Conservation (phyloP, 2,888 invertebrate genomes). For the Corythucha ciliata region DNA sequence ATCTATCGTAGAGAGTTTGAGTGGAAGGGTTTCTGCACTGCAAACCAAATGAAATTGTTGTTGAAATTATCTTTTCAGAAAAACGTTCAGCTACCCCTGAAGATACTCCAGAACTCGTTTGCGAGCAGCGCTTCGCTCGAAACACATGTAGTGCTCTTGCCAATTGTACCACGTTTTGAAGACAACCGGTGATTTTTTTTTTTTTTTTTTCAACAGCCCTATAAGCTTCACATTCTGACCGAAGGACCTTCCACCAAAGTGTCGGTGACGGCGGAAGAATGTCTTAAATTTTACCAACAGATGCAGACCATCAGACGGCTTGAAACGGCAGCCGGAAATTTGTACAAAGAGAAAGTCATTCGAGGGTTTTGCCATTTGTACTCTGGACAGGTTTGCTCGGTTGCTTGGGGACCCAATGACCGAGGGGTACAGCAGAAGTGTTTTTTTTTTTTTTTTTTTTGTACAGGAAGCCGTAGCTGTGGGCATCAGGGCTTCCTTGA, state of each 20-base stretch:
- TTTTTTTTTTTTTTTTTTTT: no score
- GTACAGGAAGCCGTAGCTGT: conserved; percentile 69
- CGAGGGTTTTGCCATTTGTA: conserved; percentile 97
- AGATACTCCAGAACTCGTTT: conserved; percentile 32
- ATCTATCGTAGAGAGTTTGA: no score
- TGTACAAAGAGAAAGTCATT: conserved; percentile 94
- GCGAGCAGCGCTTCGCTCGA: conserved; percentile 42
- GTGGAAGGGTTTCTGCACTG: no score
- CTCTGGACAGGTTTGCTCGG: conserved; percentile 68
- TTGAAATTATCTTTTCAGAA: conserved; percentile 18
- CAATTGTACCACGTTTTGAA: neutral
- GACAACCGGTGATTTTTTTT: no score
- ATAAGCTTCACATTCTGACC: conserved; percentile 81
- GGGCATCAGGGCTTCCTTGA: conserved; percentile 81
- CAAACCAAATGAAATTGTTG: no score
- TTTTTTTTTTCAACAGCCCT: conserved; percentile 60
- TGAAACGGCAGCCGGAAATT: conserved; percentile 86
- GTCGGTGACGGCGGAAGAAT: conserved; percentile 72
- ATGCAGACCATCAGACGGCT: conserved; percentile 79
- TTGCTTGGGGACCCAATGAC: neutral
- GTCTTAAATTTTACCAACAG: conserved; percentile 64
- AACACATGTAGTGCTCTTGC: conserved; percentile 37
- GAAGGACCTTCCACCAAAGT: conserved; percentile 67
- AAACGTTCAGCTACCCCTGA: conserved; percentile 8
- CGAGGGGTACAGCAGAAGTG: neutral